Base-by-base conservation (phyloP, 1,140 invertebrate genomes). In the Camponotus pennsylvanicus region DNA sequence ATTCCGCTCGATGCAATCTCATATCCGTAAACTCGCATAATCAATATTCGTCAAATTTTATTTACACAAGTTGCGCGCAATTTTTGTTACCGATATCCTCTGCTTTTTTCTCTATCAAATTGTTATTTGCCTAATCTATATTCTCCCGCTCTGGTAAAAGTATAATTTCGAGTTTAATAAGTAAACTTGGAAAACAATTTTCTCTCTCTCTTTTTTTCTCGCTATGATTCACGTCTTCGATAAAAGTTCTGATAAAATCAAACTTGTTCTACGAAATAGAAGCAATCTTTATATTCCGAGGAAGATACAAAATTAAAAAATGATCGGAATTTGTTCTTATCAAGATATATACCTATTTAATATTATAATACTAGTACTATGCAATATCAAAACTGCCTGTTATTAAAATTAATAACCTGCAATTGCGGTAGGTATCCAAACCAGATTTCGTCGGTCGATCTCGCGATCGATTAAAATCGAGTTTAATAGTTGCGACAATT, bases 1-100 rank as follows among this genome's bases (percentile, higher is more conserved):
- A 78, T 66, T 78, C 32, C 42, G 32, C 7, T 5, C 57, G 11
- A 27, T 66, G 40, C 18, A 49, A 66, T 78, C 42, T 66, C 59
- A n/a, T 21, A 63, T 66, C 32, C 45, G 76, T 64, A 77, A 77
- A 45, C 75, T 49, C 40, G 40, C 37, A 52, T 52, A 78, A 66
- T 78, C 76, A 37, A 78, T 78, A 66, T 66, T 11, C 32, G 7
- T 61, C 73, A 15, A 9, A 61, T 76, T 76, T 76, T 45, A 76
- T 76, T 77, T 63, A n/a, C 40, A n/a, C 42, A 32, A 64, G 55
- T 76, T 64, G 27, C 59, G 40, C 32, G 21, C 71, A 15, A 59
- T 73, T 11, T n/a, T 15, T n/a, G 34, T 3, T 18, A 76, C 61
- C 37, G n/a, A 61, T 40, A 49, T 49, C 18, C 42, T 42, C 8